A percentile compares a stretch with the other conserved stretches of the same genome.
Conservation (phyloP, 2,113 vertebrate genomes). For the Canis aureus region DNA sequence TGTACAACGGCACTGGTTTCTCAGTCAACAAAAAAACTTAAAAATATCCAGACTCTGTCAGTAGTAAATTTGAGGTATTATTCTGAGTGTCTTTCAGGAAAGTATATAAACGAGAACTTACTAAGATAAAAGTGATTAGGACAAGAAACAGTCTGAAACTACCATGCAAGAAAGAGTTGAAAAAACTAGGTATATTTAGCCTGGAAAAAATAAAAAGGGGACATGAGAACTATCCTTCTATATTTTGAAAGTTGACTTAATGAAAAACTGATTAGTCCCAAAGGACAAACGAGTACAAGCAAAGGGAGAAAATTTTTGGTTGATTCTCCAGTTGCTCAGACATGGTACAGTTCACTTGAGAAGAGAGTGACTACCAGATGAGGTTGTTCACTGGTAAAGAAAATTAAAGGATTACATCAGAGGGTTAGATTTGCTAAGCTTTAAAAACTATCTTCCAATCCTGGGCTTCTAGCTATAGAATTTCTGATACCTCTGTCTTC, state of each 20-base stretch:
- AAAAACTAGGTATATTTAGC: not conserved
- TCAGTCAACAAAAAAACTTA: not conserved
- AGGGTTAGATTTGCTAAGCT: not conserved
- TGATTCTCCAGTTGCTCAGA: slow-evolving; percentile 20
- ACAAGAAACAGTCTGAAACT: not conserved
- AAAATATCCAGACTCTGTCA: not conserved
- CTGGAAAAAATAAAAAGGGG: slow-evolving; percentile 21
- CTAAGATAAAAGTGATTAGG: not conserved
- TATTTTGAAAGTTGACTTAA: slow-evolving; percentile 28
- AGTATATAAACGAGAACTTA: slow-evolving; percentile 52
- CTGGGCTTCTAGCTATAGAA: not conserved
- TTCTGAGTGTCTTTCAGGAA: not conserved
- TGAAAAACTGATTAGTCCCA: not conserved
- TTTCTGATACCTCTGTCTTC: not conserved
- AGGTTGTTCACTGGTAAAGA: not conserved
- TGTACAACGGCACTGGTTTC: slow-evolving; percentile 5
- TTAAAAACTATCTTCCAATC: slow-evolving; percentile 41
- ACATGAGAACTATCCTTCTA: not conserved
- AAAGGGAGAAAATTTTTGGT: not conserved
- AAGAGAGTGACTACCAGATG: not conserved
- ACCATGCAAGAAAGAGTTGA: not conserved
- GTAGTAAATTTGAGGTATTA: not conserved
- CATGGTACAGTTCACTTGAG: not conserved
- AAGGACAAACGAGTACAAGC: not conserved
- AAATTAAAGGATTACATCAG: not conserved